Evolutionary conservation across 1,140 invertebrate genomes (phyloP), one percentile per base, ranked within the genome.

Genomic region (Hormaphis cornu): DNA sequence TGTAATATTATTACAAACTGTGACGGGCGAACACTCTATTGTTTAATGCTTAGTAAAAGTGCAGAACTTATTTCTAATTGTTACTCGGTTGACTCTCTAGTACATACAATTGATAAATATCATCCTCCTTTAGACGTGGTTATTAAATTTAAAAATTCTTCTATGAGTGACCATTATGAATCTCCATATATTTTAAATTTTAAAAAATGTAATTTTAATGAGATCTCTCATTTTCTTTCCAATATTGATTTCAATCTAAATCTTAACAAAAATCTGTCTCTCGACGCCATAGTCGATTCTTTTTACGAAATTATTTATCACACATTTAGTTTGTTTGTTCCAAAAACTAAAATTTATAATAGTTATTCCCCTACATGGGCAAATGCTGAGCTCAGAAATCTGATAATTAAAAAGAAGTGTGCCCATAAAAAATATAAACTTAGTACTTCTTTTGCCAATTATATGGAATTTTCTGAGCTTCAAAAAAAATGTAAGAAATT

Each of bases 271-370:
- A 18, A 44, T 44, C 42, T 44, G 42, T 44, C 42, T n/a, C 42
- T 44, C 42, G 42, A 44, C 42, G 42, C 42, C 30, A 6, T 33
- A 33, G 30, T 33, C 30, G 30, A 33, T 9, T 6, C 46, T 18
- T 50, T 50, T 50, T 50, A 46, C 16, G 42, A 46, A 46, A 46
- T 46, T 46, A 46, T 46, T 46, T 46, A 46, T 46, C 42, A 46
- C 18, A 4, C 16, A 8, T 46, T 46, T n/a, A 16, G 16, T 46
- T 46, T 46, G 16, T 8, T 46, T 6, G 42, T 16, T 8, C 42
- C 42, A 4, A 46, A 46, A 16, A 46, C 18, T 46, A 46, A 46
- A 46, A 46, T 50, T 20, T 50, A 50, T 50, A 50, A 50, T 50
- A 22, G 20, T 50, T 50, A 50, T 50, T 22, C 46, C 46, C 20